Evolutionary conservation across 2,888 invertebrate species (phyloP), one percentile per base, ranked within the genome.

Genomic region (Lysandra coridon): DNA sequence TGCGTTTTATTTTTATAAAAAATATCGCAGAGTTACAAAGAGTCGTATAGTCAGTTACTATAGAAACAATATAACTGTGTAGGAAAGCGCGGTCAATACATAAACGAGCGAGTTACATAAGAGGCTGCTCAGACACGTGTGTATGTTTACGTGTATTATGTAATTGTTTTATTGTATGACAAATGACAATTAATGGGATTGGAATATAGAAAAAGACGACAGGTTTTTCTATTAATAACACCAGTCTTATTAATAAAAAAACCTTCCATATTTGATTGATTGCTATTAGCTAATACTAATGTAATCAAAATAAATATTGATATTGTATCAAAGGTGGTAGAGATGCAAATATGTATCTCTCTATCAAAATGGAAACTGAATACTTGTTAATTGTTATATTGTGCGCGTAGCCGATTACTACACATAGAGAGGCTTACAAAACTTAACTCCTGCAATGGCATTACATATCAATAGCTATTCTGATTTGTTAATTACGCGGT

Each of bases 81-180:
- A 33, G 30, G 23, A 23, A 64, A 69, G 69, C 33, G 69, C 69
- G 33, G 69, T 69, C 69, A 69, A 69, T 69, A 69, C 69, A 33
- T 69, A 69, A 33, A 69, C 14, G 14, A 33, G 33, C 12, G 69
- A 23, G 69, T 69, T 69, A 69, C 33, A 69, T 69, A 69, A 69
- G 69, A 69, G 64, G 30, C 64, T 30, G 64, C 30, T 40, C 14
- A 33, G 14, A 69, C 69, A 69, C 69, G 69, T 69, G 69, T 37
- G 69, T 69, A 69, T 69, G 69, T 69, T 69, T 69, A 69, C 69
- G 33, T 37, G 17, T 4, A 64, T 69, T 69, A 69, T 37, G 33
- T 69, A 69, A 69, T 14, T 69, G 0, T 33, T 33, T 69, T 17
- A 69, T 33, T 37, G 14, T 17, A 64, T 64, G 3, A 7, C 64